Conservation (phyloP, 37 sponge, comb jelly and placozoan genomes). For the Aplysina aerophoba region DNA sequence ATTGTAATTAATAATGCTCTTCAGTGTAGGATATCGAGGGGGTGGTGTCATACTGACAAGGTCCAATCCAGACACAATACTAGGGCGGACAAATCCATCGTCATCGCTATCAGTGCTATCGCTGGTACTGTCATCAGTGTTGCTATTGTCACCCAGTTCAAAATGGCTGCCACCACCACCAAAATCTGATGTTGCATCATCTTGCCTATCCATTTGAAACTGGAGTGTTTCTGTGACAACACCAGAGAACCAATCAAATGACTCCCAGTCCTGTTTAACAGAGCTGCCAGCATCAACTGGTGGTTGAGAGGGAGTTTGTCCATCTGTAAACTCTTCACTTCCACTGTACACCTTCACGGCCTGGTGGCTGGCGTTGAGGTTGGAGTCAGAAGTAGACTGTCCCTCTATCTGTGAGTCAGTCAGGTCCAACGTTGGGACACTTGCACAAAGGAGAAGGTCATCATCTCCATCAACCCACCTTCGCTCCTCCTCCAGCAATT, state of each 20-base stretch:
- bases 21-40: not conserved
- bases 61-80: not conserved
- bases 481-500: not conserved
- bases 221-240: constrained; percentile 18
- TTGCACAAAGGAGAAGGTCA: constrained; percentile 5
- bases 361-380: not conserved
- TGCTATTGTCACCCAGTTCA: not conserved
- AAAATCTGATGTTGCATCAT: not conserved
- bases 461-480: no score
- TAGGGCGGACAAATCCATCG: not conserved
- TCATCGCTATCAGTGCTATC: not conserved
- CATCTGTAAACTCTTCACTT: not conserved
- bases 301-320: not conserved
- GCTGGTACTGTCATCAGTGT: no score
- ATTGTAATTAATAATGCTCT: not conserved
- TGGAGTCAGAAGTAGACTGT: not conserved
- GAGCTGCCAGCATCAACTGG: not conserved
- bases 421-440: not conserved
- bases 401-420: not conserved
- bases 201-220: not conserved
- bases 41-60: not conserved
- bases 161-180: not conserved
- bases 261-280: no score
- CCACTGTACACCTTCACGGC: not conserved
- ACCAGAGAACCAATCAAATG: constrained; percentile 7